Base-by-base conservation (phyloP, 2,888 invertebrate genomes). In the Pollenia labialis region DNA sequence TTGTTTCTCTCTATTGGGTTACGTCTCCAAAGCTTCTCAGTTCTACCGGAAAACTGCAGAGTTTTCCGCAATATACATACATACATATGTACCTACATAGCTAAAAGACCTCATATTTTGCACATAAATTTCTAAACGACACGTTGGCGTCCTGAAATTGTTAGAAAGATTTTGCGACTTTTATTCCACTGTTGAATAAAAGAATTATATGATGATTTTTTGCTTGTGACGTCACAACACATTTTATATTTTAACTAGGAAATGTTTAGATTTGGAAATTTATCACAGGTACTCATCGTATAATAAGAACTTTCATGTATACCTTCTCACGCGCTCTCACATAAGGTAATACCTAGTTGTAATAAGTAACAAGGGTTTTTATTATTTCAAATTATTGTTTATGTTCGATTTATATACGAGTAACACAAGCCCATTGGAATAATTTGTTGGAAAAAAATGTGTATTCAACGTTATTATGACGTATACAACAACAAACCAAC, bases 221-320 rank as follows among this genome's bases (percentile, higher is more conserved):
- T 44, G 85, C 66, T 84, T 58, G 87, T 87, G 87, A 85, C 87
- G 84, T 81, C 81, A 84, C 81, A 84, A 58, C 64, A 60, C 23
- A 46, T 52, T 56, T 40, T 58, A 68, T 77, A 60, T 75, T 64
- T 77, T 68, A 75, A 76, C 64, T 76, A 82, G 71, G 72, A 80
- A 68, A 74, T 44, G 48, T 74, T 83, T 81, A 75, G 66, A 71
- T 74, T 79, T 75, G 74, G 23, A 80, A 80, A 79, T 44, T 77
- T 23, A 44, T 79, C 81, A 79, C 85, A 87, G 74, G 79, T 79
- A 82, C 71, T 72, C 58, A 40, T 68, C 62, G 32, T 64, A 85
- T 69, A 66, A 44, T 75, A 46, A 11, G 32, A 81, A 68, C 42
- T 11, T 58, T 68, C n/a, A 54, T 54, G 69, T 60, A 14, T 68